Conservation (phyloP, 2,797 vertebrate genomes). For the Catamblyrhynchus diadema region DNA sequence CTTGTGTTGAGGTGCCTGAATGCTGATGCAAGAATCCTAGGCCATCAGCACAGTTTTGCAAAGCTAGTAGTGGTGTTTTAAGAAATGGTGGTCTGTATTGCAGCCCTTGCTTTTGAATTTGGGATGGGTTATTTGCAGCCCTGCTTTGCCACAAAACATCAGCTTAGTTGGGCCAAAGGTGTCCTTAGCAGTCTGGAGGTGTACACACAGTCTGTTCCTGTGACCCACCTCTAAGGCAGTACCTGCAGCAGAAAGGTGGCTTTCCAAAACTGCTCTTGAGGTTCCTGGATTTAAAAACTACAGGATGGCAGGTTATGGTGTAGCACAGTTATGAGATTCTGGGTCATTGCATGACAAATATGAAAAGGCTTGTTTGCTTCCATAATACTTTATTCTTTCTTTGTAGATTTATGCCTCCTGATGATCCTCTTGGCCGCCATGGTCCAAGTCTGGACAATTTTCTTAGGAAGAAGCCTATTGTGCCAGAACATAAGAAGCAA, state of each 20-base stretch:
- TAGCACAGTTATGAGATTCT: background rate
- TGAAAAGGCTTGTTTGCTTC: background rate
- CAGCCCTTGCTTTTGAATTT: background rate
- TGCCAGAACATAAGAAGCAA: conserved; percentile 93
- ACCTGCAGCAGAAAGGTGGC: background rate
- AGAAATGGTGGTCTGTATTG: background rate
- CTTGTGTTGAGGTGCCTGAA: background rate
- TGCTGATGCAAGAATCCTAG: background rate
- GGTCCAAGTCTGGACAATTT: conserved; percentile 98
- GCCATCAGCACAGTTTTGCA: background rate
- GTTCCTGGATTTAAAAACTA: background rate
- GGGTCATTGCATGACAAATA: background rate
- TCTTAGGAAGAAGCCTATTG: conserved; percentile 89
- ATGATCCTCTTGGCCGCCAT: conserved; percentile 95
- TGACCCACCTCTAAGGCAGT: background rate
- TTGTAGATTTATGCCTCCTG: conserved; percentile 95
- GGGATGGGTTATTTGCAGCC: background rate
- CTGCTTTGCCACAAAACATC: background rate
- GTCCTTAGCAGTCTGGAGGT: background rate
- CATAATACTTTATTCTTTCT: background rate
- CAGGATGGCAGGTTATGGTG: background rate
- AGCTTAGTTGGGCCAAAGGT: background rate
- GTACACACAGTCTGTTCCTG: background rate
- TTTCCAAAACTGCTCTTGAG: background rate
- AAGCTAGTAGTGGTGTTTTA: background rate